Percentiles rank a stretch among this genome's conserved stretches.
Conservation (phyloP, 2,888 invertebrate genomes). For the Zygaena filipendulae region DNA sequence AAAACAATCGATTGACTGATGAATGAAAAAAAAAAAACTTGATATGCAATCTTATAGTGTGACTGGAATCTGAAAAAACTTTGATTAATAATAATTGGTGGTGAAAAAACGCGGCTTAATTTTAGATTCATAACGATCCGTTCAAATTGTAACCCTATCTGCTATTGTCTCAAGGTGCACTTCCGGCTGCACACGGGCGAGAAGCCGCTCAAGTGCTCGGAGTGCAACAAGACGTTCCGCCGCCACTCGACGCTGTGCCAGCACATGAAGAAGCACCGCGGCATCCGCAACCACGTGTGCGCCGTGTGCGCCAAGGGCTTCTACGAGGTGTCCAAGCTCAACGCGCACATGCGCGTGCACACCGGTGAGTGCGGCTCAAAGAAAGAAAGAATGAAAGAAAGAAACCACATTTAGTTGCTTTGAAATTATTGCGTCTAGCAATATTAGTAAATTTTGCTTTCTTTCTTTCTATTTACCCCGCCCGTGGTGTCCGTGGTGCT, state of each 20-base stretch:
- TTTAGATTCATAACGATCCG: neutral
- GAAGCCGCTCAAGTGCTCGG: constrained; percentile 56
- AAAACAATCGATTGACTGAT: no score
- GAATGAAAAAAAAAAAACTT: no score
- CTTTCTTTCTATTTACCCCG: no score
- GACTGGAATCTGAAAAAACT: no score
- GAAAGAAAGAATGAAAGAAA: neutral
- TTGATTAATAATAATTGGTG: no score
- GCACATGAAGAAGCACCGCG: constrained; percentile 64
- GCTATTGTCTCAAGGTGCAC: constrained; percentile 36
- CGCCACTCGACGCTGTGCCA: constrained; percentile 63
- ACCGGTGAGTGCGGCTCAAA: constrained; percentile 35
- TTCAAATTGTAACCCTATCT: neutral
- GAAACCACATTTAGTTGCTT: neutral
- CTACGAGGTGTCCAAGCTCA: constrained; percentile 63
- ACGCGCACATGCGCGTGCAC: constrained; percentile 61
- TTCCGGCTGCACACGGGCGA: constrained; percentile 62
- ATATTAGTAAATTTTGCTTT: no score
- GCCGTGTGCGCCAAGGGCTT: constrained; percentile 52
- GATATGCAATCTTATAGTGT: no score
- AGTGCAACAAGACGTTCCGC: constrained; percentile 61
- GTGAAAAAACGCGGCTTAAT: neutral
- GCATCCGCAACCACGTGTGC: constrained; percentile 60
- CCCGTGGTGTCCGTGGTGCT: no score
- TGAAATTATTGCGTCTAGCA: constrained; percentile 1